Conservation (phyloP, 2,888 invertebrate species). For the Tenthredo amoena region DNA sequence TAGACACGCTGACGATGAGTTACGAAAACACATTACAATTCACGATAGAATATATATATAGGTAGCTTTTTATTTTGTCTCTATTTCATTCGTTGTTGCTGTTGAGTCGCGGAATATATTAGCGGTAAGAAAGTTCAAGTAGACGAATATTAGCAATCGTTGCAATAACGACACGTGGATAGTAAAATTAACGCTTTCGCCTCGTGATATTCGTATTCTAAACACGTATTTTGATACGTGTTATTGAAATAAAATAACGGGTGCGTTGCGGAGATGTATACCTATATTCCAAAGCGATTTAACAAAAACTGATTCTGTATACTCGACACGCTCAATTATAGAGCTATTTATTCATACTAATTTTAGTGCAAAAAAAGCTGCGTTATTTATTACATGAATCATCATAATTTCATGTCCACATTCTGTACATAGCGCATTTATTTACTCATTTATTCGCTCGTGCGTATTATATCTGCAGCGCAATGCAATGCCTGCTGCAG, state of each 20-base stretch:
- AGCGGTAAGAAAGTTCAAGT: background rate
- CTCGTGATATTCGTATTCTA: slow-evolving; percentile 17
- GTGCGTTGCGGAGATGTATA: background rate
- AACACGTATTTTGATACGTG: background rate
- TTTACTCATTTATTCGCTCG: background rate
- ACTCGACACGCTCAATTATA: background rate
- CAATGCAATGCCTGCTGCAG: background rate
- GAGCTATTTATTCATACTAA: background rate
- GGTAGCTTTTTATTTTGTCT: background rate
- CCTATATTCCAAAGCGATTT: background rate
- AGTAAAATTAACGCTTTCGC: slow-evolving; percentile 40
- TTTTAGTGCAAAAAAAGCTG: background rate
- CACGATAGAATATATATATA: background rate
- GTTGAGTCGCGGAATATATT: background rate
- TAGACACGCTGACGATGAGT: background rate
- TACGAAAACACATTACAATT: slow-evolving; percentile 9
- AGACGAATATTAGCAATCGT: background rate
- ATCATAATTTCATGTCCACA: background rate
- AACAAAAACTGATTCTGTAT: background rate
- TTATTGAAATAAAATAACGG: background rate
- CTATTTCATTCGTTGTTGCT: background rate
- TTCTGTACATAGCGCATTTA: background rate
- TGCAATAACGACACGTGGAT: background rate
- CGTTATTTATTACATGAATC: background rate
- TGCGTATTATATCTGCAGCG: background rate